Evolutionary conservation across 1,140 invertebrate species (phyloP).

Genomic region (Aphidius ervi): DNA sequence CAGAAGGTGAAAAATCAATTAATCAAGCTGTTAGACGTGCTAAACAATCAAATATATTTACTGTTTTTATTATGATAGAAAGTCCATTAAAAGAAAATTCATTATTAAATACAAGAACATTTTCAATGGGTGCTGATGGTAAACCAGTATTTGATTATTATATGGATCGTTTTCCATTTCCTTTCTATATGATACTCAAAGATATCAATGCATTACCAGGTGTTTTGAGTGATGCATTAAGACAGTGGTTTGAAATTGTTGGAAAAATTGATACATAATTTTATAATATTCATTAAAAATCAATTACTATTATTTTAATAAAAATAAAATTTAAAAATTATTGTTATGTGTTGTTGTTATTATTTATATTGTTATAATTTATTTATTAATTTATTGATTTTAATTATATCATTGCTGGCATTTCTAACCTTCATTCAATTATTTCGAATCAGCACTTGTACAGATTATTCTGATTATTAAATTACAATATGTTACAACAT

Average conservation of each 20-base stretch:
- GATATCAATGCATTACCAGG: constrained; percentile 83
- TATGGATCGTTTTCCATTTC: constrained; percentile 95
- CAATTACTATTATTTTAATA: no score
- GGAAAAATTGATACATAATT: constrained; percentile 56
- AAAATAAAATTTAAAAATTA: no score
- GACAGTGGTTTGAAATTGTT: constrained; percentile 98
- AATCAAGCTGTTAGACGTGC: constrained; percentile 75
- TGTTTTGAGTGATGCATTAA: constrained; percentile 89
- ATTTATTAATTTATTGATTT: no score
- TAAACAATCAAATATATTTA: constrained; percentile 78
- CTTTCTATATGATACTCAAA: constrained; percentile 93
- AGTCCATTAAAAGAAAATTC: constrained; percentile 89
- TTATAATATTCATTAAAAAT: no score
- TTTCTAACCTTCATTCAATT: no score
- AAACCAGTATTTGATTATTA: constrained; percentile 67
- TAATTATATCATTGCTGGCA: no score
- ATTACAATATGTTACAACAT: no score
- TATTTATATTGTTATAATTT: no score
- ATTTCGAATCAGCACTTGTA: no score
- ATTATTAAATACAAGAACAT: constrained; percentile 83
- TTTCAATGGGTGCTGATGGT: constrained; percentile 67
- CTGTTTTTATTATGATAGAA: constrained; percentile 94
- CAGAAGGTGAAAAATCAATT: constrained; percentile 79
- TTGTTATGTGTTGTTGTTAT: no score
- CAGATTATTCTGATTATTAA: no score